Conservation (phyloP, 2,888 invertebrate genomes). For the Dolichopus griseipennis region DNA sequence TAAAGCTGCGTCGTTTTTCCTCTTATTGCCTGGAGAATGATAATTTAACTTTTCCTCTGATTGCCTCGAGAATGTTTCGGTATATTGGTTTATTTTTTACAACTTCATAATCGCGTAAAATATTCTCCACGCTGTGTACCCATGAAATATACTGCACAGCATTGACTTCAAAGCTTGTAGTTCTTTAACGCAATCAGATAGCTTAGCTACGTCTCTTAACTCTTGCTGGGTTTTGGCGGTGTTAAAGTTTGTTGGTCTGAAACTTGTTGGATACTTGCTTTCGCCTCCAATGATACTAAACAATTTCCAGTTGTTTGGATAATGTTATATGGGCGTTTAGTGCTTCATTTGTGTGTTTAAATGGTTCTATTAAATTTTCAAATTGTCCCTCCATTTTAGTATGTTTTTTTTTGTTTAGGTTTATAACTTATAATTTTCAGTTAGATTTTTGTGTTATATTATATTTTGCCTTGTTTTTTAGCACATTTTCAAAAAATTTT, state of each 20-base stretch:
- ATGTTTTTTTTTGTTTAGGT: too few species aligned
- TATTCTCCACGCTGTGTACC: not conserved
- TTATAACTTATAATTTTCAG: too few species aligned
- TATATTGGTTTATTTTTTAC: too few species aligned
- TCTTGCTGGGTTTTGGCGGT: not conserved
- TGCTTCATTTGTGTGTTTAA: not conserved
- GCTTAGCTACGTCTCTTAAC: not conserved
- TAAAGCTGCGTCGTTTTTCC: conserved; percentile 10
- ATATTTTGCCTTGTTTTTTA: too few species aligned
- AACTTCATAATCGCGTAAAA: not conserved
- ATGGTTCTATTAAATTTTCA: too few species aligned
- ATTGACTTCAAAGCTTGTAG: not conserved
- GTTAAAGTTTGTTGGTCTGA: not conserved
- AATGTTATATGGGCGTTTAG: not conserved
- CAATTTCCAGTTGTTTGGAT: not conserved
- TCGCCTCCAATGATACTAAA: not conserved
- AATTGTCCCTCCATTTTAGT: too few species aligned
- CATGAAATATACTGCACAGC: not conserved
- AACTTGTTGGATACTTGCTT: not conserved
- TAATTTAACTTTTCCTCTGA: not conserved
- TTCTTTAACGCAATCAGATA: not conserved
- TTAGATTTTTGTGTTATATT: too few species aligned
- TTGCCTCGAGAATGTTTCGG: too few species aligned
- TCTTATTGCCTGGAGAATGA: not conserved
- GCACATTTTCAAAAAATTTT: too few species aligned